phyloP scores from a whole-genome alignment of 2,113 vertebrate genomes.

The Hipposideros armiger region DNA sequence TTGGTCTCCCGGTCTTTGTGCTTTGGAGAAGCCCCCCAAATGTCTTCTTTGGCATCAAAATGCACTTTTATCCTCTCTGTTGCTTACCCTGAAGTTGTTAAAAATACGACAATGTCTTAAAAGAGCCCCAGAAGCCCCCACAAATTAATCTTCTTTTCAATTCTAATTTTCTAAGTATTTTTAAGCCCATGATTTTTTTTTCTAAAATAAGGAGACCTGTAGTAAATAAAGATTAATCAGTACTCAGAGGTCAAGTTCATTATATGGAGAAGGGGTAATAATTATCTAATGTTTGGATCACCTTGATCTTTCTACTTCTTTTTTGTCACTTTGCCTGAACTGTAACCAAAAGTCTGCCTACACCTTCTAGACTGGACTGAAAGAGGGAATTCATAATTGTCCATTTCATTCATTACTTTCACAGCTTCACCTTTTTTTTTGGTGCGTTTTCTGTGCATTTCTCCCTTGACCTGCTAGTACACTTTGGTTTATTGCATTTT shows the following conservation, averaged over 20 bases:
- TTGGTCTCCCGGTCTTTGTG: not conserved
- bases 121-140: not conserved
- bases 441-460: not conserved
- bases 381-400: not conserved
- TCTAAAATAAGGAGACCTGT: not conserved
- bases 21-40: not conserved
- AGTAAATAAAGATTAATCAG: not conserved
- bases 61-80: not conserved
- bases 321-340: not conserved
- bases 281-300: constrained; percentile 4
- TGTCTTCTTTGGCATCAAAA: not conserved
- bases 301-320: not conserved
- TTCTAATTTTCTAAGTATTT: constrained; percentile 49
- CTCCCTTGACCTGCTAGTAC: not conserved
- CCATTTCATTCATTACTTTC: not conserved
- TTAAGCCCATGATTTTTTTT: not conserved
- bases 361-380: not conserved
- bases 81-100: constrained; percentile 35
- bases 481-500: constrained; percentile 22
- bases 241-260: not conserved
- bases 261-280: not conserved
- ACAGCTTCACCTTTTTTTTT: not conserved
- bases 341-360: not conserved
- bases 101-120: not conserved
- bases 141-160: not conserved